These are phyloP conservation scores for Channa argus DNA, from an alignment of 2,113 vertebrate genomes.

Conservation along the genomic window DNA sequence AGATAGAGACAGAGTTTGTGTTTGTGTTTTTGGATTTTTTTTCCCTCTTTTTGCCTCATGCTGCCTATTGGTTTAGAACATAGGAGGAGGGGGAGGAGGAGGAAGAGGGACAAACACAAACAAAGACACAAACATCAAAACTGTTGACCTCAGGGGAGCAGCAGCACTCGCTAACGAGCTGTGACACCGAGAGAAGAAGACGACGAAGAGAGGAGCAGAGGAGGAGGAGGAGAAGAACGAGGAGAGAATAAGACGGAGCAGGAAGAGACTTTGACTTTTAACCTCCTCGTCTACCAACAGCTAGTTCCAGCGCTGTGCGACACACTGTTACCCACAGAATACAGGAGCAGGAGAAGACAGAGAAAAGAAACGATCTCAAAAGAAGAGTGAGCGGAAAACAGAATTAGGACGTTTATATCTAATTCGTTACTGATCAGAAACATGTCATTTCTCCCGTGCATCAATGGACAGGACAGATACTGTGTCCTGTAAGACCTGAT, in stretches of 20 bases:
- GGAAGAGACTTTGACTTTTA: background rate
- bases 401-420: too few relatives aligned
- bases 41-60: conserved; percentile 45
- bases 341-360: too few relatives aligned
- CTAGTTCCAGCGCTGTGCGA: too few relatives aligned
- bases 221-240: background rate
- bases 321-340: too few relatives aligned
- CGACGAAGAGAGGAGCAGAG: background rate
- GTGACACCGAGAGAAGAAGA: conserved; percentile 56
- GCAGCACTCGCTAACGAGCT: conserved; percentile 77
- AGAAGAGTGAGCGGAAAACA: too few relatives aligned
- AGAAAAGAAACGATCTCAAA: background rate
- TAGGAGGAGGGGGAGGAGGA: conserved; percentile 62
- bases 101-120: conserved; percentile 76
- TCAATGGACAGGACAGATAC: too few relatives aligned
- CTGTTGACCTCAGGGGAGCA: conserved; percentile 70
- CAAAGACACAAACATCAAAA: conserved; percentile 82
- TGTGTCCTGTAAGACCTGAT: too few relatives aligned
- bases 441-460: too few relatives aligned
- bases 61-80: conserved; percentile 74
- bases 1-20: conserved; percentile 22
- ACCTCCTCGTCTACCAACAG: too few relatives aligned
- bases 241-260: too few relatives aligned
- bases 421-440: too few relatives aligned
- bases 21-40: conserved; percentile 48